These are phyloP conservation scores for Laspeyria flexula DNA, from an alignment of 2,888 invertebrate species.

Conservation along the genomic window DNA sequence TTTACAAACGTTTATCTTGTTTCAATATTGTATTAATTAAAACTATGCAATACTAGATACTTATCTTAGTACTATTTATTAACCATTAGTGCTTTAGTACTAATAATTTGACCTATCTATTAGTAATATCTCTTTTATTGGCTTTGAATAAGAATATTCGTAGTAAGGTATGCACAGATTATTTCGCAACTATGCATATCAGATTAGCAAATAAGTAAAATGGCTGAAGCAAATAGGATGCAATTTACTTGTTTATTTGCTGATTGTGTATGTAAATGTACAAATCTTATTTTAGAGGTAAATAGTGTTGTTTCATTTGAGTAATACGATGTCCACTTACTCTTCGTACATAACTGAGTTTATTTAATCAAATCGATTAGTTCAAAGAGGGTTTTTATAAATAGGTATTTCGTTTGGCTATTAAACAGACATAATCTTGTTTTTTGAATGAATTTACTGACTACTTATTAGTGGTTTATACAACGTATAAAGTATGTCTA, in stretches of 20 bases:
- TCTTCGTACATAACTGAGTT: too few species aligned
- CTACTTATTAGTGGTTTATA: too few species aligned
- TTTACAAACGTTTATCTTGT: too few species aligned
- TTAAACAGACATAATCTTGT: too few species aligned
- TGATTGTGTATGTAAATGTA: background rate
- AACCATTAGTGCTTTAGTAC: slow-evolving; percentile 6
- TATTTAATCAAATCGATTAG: too few species aligned
- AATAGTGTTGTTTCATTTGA: background rate
- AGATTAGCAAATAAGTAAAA: slow-evolving; percentile 1
- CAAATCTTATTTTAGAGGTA: background rate
- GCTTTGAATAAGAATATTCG: background rate
- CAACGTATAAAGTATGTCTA: too few species aligned
- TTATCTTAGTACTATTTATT: slow-evolving; percentile 3
- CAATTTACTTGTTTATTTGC: background rate
- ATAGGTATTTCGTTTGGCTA: too few species aligned
- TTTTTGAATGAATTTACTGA: too few species aligned
- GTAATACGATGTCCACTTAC: too few species aligned
- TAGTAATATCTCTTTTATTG: background rate
- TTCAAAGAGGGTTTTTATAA: too few species aligned
- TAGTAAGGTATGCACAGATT: background rate
- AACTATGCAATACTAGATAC: background rate
- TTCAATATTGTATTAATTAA: background rate
- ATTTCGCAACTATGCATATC: slow-evolving; percentile 4
- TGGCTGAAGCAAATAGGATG: background rate
- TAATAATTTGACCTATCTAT: slow-evolving; percentile 7